These are phyloP conservation scores for Anthopleura xanthogrammica DNA, from an alignment of 92 coral and sea anemone species.

Conservation along the genomic window DNA sequence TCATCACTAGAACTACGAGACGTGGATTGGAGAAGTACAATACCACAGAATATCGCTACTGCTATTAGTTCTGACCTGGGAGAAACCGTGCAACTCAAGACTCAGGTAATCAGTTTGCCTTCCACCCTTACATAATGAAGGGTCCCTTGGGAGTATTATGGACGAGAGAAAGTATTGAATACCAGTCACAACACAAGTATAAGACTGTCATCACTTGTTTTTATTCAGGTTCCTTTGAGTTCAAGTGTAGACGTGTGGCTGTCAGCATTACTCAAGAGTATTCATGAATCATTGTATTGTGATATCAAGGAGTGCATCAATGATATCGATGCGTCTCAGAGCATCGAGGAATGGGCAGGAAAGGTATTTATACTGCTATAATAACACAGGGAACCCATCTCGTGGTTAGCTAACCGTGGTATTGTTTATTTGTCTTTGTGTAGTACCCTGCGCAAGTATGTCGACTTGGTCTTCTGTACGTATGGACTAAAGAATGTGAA, in stretches of 20 bases:
- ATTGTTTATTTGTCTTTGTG: background rate
- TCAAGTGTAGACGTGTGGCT: conserved; percentile 91
- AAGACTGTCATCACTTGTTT: background rate
- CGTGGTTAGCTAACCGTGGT: background rate
- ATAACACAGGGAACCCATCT: background rate
- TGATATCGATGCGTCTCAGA: conserved; percentile 73
- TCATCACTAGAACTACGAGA: conserved; percentile 55
- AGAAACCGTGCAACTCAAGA: conserved; percentile 69
- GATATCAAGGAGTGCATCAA: conserved; percentile 74
- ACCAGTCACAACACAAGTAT: background rate
- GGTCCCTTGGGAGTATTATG: background rate
- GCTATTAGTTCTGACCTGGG: conserved; percentile 84
- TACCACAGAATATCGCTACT: conserved; percentile 69
- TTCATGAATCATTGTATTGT: conserved; percentile 75
- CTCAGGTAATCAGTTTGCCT: conserved; percentile 49
- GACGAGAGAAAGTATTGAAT: too few relatives aligned
- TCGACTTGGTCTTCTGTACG: conserved; percentile 85
- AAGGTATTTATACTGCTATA: conserved; percentile 50
- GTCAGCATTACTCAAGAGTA: conserved; percentile 64
- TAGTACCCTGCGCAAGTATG: conserved; percentile 95
- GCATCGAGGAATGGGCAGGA: conserved; percentile 86
- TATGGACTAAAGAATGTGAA: conserved; percentile 97
- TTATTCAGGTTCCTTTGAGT: conserved; percentile 65
- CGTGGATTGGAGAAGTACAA: conserved; percentile 74
- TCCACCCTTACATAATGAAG: background rate